These are phyloP conservation scores for Dorcus parallelipipedus DNA, from an alignment of 2,888 invertebrate genomes.

Conservation along the genomic window DNA sequence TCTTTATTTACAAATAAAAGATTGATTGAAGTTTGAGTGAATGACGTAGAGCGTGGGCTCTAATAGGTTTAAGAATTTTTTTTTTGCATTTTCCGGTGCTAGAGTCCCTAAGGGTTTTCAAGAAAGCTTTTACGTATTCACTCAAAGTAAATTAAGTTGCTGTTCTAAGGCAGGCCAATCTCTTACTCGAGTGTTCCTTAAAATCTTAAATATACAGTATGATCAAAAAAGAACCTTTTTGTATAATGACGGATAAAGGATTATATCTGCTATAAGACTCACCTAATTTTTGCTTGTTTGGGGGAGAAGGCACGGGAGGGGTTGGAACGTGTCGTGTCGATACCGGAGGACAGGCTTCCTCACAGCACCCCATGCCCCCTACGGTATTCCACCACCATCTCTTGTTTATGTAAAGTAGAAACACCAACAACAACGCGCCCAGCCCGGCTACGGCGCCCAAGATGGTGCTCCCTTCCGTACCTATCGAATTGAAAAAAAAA, in stretches of 20 bases:
- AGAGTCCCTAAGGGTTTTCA: not conserved
- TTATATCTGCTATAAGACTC: conserved; percentile 27
- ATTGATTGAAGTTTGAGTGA: no score
- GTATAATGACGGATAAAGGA: not conserved
- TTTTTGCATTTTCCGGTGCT: not conserved
- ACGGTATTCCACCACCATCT: conserved; percentile 68
- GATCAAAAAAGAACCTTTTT: no score
- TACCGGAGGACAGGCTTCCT: conserved; percentile 51
- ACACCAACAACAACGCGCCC: conserved; percentile 75
- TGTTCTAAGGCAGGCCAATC: no score
- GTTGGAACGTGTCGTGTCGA: conserved; percentile 47
- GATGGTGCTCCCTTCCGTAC: conserved; percentile 83
- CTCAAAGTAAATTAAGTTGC: no score
- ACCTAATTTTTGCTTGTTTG: conserved; percentile 45
- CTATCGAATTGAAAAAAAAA: conserved; percentile 28
- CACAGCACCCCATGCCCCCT: conserved; percentile 61
- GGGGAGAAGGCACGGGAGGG: conserved; percentile 42
- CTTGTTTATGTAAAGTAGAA: conserved; percentile 84
- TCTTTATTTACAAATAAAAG: no score
- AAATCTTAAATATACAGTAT: no score
- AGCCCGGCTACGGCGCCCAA: conserved; percentile 84
- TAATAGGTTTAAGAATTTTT: no score
- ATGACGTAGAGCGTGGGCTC: no score
- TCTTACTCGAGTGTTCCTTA: no score
- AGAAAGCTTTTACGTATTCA: not conserved